phyloP scores from a whole-genome alignment of 2,113 vertebrate genomes.

The Hippocampus zosterae region DNA sequence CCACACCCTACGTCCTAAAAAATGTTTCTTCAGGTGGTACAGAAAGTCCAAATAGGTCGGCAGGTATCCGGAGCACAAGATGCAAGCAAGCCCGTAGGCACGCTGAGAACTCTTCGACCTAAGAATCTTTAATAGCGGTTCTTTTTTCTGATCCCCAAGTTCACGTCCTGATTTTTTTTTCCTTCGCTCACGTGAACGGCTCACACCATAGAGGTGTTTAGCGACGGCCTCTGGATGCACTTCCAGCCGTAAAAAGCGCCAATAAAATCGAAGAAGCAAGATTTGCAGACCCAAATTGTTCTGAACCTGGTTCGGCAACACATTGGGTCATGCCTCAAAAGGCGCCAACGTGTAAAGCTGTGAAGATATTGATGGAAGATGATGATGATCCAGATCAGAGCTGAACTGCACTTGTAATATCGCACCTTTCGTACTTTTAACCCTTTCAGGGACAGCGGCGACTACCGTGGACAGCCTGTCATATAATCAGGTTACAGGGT shows the following conservation, averaged over 20 bases:
- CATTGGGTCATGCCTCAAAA: not conserved
- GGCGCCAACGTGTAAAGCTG: not conserved
- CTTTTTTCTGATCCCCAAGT: not conserved
- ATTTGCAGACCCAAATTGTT: conserved; percentile 1
- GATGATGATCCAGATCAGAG: not conserved
- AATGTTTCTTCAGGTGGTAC: conserved; percentile 46
- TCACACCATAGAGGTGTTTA: not conserved
- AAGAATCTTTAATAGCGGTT: not conserved
- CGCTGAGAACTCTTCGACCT: not conserved
- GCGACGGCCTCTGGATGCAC: not conserved
- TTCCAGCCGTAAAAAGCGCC: not conserved
- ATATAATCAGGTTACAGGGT: too few relatives aligned
- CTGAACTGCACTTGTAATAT: not conserved
- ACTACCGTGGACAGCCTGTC: too few relatives aligned
- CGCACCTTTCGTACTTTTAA: too few relatives aligned
- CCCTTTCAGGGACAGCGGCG: too few relatives aligned
- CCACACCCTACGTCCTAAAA: conserved; percentile 35
- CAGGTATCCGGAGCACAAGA: not conserved
- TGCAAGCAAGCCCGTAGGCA: not conserved
- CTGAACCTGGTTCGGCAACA: not conserved
- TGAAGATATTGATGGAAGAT: not conserved
- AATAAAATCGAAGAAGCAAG: not conserved
- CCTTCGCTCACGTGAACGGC: not conserved
- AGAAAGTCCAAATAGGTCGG: conserved; percentile 2
- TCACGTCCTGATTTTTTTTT: not conserved